Conservation (phyloP, 2,113 vertebrate species). For the Takifugu flavidus region DNA sequence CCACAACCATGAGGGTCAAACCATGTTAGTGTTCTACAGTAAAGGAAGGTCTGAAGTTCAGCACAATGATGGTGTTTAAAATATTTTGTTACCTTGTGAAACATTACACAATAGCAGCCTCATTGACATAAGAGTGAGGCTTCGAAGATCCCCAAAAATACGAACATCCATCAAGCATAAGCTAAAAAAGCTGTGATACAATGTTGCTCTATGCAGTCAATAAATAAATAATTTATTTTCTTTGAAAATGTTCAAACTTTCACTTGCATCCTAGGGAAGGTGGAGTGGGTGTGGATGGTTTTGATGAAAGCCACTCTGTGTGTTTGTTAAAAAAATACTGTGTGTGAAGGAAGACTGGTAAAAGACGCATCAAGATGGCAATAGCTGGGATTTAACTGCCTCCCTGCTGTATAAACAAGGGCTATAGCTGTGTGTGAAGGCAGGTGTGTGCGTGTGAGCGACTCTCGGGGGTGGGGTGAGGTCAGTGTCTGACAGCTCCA, state of each 20-base stretch:
- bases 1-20: too few species aligned
- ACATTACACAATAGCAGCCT: too few species aligned
- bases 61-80: too few species aligned
- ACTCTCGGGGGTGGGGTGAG: constrained; percentile 1
- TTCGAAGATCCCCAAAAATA: too few species aligned
- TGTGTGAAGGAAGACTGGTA: constrained; percentile 1
- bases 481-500: constrained; percentile 11
- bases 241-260: constrained; percentile 19
- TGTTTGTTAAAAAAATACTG: constrained; percentile 13
- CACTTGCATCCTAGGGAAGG: constrained; percentile 36
- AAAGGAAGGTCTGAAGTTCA: too few species aligned
- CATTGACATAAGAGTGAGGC: too few species aligned
- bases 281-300: constrained; percentile 42
- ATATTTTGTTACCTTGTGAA: too few species aligned
- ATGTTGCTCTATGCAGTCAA: constrained; percentile 16
- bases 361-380: background rate
- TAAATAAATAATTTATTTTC: constrained; percentile 29
- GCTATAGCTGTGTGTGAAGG: background rate
- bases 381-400: constrained; percentile 12
- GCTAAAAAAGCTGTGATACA: constrained; percentile 11
- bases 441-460: background rate
- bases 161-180: constrained; percentile 1
- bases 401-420: constrained; percentile 3
- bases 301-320: constrained; percentile 23
- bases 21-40: too few species aligned